phyloP scores from a whole-genome alignment of 2,797 vertebrate genomes.

The Halcyon smyrnensis region DNA sequence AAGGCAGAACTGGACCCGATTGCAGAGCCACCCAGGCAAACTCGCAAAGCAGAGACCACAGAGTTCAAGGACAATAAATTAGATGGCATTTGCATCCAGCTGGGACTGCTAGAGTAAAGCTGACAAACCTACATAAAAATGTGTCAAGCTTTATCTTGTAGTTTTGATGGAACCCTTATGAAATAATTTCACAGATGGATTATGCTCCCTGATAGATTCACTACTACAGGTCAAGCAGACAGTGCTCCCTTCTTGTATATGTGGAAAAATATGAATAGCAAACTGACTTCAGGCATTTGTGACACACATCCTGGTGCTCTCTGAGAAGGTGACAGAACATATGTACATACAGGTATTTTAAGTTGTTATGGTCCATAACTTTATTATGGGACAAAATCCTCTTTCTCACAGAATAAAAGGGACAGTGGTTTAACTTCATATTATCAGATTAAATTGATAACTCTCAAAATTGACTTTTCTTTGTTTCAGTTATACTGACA shows the following conservation, averaged over 20 bases:
- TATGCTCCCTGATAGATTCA: neutral
- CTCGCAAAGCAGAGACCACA: neutral
- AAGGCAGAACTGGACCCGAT: neutral
- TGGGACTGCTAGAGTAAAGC: neutral
- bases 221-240: neutral
- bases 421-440: neutral
- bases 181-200: neutral
- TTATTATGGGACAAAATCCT: neutral
- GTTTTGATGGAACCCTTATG: neutral
- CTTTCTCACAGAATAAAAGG: neutral
- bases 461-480: neutral
- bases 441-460: neutral
- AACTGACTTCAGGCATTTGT: neutral
- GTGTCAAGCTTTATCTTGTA: neutral
- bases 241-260: neutral
- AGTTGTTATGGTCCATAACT: no score
- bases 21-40: neutral
- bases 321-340: neutral
- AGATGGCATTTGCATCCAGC: neutral
- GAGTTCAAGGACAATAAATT: neutral
- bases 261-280: neutral
- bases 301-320: neutral
- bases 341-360: neutral
- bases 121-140: neutral
- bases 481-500: neutral